Evolutionary conservation across 2,888 invertebrate species (phyloP).

Genomic region (Exephanes ischioxanthus): DNA sequence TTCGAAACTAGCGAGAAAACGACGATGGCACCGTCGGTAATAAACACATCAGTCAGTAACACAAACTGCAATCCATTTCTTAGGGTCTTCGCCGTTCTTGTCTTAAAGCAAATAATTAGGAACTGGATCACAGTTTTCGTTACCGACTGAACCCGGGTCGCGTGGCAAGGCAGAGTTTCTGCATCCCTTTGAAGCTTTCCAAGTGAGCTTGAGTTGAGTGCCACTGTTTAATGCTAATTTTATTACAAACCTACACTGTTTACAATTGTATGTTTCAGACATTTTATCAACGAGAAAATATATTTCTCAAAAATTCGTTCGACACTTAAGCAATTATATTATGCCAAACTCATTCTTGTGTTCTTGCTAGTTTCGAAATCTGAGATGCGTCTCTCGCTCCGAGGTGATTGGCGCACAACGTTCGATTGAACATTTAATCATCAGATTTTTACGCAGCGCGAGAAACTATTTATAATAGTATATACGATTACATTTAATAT

Average conservation of each 20-base stretch:
- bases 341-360: not conserved
- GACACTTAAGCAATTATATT: not conserved
- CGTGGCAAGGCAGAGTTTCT: not conserved
- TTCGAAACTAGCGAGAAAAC: not conserved
- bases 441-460: not conserved
- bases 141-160: not conserved
- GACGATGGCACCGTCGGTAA: not conserved
- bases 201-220: not conserved
- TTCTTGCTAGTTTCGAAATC: slow-evolving; percentile 4
- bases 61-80: not conserved
- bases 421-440: not conserved
- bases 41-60: not conserved
- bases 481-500: not conserved
- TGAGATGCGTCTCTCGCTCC: not conserved
- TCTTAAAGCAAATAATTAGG: not conserved
- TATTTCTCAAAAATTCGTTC: not conserved
- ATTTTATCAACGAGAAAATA: not conserved
- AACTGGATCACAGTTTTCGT: not conserved
- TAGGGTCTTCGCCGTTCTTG: not conserved
- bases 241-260: not conserved
- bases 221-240: not conserved
- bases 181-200: not conserved
- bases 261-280: not conserved
- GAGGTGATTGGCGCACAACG: not conserved
- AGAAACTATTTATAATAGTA: not conserved